These are phyloP conservation scores for Stichodactyla mertensii DNA, from an alignment of 64 coral and sea anemone genomes.

Conservation along the genomic window DNA sequence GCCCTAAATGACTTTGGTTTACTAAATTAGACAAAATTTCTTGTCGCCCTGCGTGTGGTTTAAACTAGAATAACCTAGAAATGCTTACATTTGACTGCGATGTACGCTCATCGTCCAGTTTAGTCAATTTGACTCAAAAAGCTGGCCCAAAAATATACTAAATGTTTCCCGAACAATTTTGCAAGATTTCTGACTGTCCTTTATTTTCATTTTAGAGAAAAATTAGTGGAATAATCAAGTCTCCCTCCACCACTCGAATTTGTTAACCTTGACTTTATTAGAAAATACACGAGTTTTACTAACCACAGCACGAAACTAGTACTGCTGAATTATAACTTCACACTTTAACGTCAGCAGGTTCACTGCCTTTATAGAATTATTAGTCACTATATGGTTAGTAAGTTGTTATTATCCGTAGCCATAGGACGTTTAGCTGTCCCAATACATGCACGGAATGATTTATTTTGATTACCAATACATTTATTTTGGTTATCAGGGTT, in stretches of 20 bases:
- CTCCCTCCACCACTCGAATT: background rate
- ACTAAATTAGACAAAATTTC: constrained; percentile 3
- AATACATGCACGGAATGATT: background rate
- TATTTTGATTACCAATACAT: background rate
- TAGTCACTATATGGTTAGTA: background rate
- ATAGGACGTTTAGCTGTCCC: background rate
- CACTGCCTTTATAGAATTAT: background rate
- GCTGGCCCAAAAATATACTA: too few species aligned
- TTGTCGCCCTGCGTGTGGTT: background rate
- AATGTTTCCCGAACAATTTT: too few species aligned
- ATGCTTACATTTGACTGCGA: background rate
- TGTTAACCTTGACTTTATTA: background rate
- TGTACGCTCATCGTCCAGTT: too few species aligned
- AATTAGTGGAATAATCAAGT: background rate
- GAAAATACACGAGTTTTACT: background rate
- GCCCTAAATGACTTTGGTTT: background rate
- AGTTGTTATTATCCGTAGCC: background rate
- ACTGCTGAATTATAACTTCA: background rate
- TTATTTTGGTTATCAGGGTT: background rate
- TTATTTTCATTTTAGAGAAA: background rate
- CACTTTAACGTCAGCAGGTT: background rate
- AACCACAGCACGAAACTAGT: background rate
- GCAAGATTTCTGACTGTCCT: background rate
- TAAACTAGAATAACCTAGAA: background rate
- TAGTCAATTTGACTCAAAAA: too few species aligned